Conservation (phyloP, 2,888 invertebrate genomes). For the Cloeon dipterum region DNA sequence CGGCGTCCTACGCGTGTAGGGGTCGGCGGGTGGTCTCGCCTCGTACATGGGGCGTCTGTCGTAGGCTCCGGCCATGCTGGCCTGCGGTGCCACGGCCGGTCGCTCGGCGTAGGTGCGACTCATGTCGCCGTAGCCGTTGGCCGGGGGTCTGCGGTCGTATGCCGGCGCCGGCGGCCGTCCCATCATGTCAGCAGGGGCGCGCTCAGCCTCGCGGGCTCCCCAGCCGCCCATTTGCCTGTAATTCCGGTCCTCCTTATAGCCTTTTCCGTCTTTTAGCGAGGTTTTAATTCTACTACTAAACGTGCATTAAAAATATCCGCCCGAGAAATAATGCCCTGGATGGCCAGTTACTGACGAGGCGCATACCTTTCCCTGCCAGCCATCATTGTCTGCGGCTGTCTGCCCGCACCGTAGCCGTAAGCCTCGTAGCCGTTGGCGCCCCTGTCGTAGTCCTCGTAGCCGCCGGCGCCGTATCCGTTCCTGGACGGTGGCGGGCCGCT, state of each 20-base stretch:
- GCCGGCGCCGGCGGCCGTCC: constrained; percentile 8
- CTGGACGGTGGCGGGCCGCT: constrained; percentile 9
- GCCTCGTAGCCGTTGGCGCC: constrained; percentile 9
- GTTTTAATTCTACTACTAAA: too few relatives aligned
- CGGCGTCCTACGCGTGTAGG: constrained; percentile 10
- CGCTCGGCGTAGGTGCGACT: constrained; percentile 8
- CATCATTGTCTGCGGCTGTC: constrained; percentile 8
- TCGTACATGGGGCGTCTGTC: constrained; percentile 9
- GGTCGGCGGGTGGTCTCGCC: constrained; percentile 8
- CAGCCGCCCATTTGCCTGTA: too few relatives aligned
- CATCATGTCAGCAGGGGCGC: constrained; percentile 9
- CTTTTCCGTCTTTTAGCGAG: too few relatives aligned
- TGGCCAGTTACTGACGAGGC: too few relatives aligned
- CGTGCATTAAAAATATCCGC: too few relatives aligned
- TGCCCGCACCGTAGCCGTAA: too few relatives aligned
- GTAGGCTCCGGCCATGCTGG: constrained; percentile 8
- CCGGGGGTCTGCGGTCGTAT: constrained; percentile 10
- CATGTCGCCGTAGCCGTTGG: constrained; percentile 8
- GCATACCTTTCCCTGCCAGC: constrained; percentile 9
- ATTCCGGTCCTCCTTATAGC: too few relatives aligned
- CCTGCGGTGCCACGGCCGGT: constrained; percentile 8
- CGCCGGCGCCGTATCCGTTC: constrained; percentile 11
- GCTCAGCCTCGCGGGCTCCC: constrained; percentile 9
- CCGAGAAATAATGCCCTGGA: too few relatives aligned
- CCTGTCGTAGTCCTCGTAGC: constrained; percentile 9